These are phyloP conservation scores for Hydrochoerus hydrochaeris DNA, from an alignment of 2,113 vertebrate species.

Conservation along the genomic window DNA sequence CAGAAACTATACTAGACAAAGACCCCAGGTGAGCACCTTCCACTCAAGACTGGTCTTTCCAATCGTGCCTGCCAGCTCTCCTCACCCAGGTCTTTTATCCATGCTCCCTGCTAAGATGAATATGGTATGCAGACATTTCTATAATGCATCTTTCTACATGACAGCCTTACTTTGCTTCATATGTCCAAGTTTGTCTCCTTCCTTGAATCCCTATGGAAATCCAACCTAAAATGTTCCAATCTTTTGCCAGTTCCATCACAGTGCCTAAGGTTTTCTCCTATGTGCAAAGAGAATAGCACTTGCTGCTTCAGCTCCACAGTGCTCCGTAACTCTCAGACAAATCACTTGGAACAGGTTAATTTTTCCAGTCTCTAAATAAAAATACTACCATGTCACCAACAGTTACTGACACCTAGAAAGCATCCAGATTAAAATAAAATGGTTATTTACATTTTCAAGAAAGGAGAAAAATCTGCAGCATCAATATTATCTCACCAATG, in stretches of 20 bases:
- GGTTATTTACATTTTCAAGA: conserved; percentile 55
- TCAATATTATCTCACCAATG: conserved; percentile 60
- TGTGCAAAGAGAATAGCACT: neutral
- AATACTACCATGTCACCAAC: neutral
- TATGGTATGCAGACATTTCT: neutral
- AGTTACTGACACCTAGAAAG: neutral
- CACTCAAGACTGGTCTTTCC: neutral
- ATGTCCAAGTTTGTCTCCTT: neutral
- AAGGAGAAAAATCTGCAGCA: neutral
- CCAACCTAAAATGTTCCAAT: neutral
- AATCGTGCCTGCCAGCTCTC: neutral
- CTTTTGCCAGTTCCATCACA: neutral
- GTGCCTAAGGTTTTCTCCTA: neutral
- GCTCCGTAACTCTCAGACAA: conserved; percentile 12
- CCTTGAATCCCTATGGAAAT: neutral
- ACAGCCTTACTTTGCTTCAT: neutral
- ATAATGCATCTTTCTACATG: accelerated
- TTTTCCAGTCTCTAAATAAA: conserved; percentile 19
- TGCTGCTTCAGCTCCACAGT: neutral
- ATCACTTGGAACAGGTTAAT: neutral
- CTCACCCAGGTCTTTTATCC: neutral
- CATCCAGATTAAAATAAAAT: conserved; percentile 60
- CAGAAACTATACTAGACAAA: neutral
- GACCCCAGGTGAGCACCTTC: neutral
- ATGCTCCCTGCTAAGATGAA: neutral